Evolutionary conservation across 2,888 invertebrate species (phyloP).

Genomic region (Sarcophaga carnaria): DNA sequence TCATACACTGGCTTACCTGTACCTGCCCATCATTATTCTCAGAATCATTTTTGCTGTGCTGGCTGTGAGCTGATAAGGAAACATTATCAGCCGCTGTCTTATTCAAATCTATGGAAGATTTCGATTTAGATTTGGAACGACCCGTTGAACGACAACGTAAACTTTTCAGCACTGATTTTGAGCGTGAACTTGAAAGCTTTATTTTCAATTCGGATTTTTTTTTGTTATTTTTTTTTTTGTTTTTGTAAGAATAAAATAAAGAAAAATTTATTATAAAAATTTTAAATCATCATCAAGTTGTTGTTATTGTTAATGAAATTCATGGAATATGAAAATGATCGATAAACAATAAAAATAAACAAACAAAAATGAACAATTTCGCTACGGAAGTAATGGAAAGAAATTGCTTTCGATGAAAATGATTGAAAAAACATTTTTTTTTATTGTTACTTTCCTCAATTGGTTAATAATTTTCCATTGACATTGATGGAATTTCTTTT

Average conservation of each 20-base stretch:
- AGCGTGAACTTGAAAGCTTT: slow-evolving; percentile 75
- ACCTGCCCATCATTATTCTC: slow-evolving; percentile 62
- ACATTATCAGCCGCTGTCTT: slow-evolving; percentile 51
- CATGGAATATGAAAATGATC: slow-evolving; percentile 19
- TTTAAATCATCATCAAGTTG: background rate
- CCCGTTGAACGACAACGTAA: slow-evolving; percentile 75
- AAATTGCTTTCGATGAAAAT: slow-evolving; percentile 20
- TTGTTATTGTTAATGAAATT: background rate
- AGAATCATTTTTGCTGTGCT: slow-evolving; percentile 40
- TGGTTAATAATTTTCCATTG: slow-evolving; percentile 36
- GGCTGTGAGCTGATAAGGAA: slow-evolving; percentile 44
- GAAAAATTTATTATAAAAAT: slow-evolving; percentile 34
- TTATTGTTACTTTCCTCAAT: slow-evolving; percentile 19
- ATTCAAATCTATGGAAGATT: slow-evolving; percentile 73
- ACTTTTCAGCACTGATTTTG: slow-evolving; percentile 77
- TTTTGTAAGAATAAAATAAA: slow-evolving; percentile 44
- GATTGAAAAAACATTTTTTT: background rate
- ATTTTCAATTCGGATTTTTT: background rate
- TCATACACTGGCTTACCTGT: slow-evolving; percentile 56
- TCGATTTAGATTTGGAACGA: slow-evolving; percentile 73
- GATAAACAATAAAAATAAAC: background rate
- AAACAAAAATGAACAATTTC: background rate
- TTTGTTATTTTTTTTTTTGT: background rate
- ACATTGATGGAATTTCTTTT: slow-evolving; percentile 47
- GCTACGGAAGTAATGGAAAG: slow-evolving; percentile 35